phyloP scores from a whole-genome alignment of 2,113 vertebrate genomes.

The Rutilus rutilus region DNA sequence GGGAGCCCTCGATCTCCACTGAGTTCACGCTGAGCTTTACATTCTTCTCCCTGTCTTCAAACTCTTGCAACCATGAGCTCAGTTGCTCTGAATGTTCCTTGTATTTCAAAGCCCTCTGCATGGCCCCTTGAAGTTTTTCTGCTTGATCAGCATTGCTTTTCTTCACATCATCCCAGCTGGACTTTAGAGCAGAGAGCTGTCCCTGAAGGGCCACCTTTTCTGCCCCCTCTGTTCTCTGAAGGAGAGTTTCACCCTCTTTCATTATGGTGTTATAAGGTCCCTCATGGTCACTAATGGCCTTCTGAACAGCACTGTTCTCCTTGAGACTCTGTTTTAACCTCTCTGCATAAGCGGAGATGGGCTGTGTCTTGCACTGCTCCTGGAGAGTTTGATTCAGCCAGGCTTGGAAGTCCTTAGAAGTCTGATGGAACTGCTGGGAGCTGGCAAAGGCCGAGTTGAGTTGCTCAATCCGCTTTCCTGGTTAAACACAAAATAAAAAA shows the following conservation, averaged over 20 bases:
- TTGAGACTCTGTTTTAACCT: slow-evolving; percentile 80
- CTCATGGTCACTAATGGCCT: slow-evolving; percentile 74
- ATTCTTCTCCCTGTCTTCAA: slow-evolving; percentile 74
- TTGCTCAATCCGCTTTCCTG: slow-evolving; percentile 86
- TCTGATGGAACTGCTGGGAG: slow-evolving; percentile 94
- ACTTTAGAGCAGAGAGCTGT: slow-evolving; percentile 82
- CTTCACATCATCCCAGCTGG: slow-evolving; percentile 88
- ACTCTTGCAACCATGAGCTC: slow-evolving; percentile 85
- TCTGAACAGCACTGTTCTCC: slow-evolving; percentile 81
- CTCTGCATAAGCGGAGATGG: slow-evolving; percentile 83
- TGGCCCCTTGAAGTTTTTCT: slow-evolving; percentile 80
- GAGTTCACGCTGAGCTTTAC: slow-evolving; percentile 81
- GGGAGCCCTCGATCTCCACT: slow-evolving; percentile 77
- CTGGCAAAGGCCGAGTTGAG: slow-evolving; percentile 88
- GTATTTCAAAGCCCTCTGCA: slow-evolving; percentile 86
- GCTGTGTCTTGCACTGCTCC: slow-evolving; percentile 75
- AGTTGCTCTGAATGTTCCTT: slow-evolving; percentile 84
- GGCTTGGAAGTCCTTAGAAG: slow-evolving; percentile 88
- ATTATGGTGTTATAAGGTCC: slow-evolving; percentile 81
- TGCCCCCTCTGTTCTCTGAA: slow-evolving; percentile 87
- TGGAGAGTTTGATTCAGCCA: slow-evolving; percentile 87
- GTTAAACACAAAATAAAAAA: slow-evolving; percentile 51
- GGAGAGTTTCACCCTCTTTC: slow-evolving; percentile 87
- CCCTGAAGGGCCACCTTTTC: slow-evolving; percentile 86
- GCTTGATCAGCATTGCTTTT: slow-evolving; percentile 79